Evolutionary conservation across 1,140 invertebrate genomes (phyloP).

Genomic region (Rhyzopertha dominica): DNA sequence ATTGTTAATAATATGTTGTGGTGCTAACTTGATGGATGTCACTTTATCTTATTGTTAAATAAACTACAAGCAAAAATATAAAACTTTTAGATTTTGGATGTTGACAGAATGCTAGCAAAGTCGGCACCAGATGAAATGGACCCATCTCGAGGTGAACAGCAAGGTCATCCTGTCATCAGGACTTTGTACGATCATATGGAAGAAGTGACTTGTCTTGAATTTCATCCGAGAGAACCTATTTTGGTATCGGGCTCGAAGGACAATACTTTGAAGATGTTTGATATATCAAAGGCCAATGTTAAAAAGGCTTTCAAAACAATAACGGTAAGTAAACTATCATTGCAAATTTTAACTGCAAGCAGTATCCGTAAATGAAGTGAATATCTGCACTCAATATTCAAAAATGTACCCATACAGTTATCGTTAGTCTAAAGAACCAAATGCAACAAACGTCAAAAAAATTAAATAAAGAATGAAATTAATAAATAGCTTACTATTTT

Average conservation of each 20-base stretch:
- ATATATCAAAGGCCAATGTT: slow-evolving; percentile 95
- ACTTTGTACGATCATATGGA: slow-evolving; percentile 98
- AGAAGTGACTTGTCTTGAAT: slow-evolving; percentile 95
- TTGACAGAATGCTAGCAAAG: slow-evolving; percentile 96
- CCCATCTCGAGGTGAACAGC: slow-evolving; percentile 68
- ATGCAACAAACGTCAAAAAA: no score
- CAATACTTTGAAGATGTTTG: slow-evolving; percentile 93
- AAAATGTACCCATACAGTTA: no score
- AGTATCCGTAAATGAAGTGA: no score
- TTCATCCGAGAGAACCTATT: slow-evolving; percentile 92
- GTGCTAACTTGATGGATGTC: no score
- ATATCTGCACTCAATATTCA: no score
- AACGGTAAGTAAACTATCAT: slow-evolving; percentile 57
- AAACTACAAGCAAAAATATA: no score
- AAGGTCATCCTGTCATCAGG: slow-evolving; percentile 95
- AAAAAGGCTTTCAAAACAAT: slow-evolving; percentile 97
- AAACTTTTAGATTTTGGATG: slow-evolving; percentile 76
- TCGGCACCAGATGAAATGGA: slow-evolving; percentile 80
- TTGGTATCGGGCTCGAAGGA: slow-evolving; percentile 91
- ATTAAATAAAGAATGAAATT: no score
- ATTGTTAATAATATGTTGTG: no score
- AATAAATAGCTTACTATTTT: no score
- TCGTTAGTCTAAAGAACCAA: no score
- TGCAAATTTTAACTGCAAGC: no score
- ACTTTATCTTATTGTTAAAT: no score